These are phyloP conservation scores for Erpornis zantholeuca DNA, from an alignment of 2,113 vertebrate species.

Conservation along the genomic window DNA sequence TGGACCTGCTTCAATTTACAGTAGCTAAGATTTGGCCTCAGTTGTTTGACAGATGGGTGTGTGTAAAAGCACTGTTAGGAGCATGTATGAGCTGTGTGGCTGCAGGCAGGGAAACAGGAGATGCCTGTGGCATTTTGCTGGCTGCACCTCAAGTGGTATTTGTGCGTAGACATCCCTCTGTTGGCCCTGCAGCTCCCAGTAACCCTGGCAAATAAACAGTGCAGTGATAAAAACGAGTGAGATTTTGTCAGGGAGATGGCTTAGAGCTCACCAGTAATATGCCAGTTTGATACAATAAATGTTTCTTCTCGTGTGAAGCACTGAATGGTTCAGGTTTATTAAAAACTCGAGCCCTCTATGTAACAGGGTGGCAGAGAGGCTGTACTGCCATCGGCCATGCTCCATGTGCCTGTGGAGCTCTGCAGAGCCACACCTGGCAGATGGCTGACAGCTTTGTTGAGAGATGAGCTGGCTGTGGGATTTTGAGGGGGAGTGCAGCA, in stretches of 20 bases:
- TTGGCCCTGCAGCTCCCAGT: background rate
- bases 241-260: background rate
- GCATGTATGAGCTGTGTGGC: background rate
- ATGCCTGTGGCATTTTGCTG: background rate
- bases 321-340: background rate
- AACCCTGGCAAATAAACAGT: background rate
- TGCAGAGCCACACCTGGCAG: constrained; percentile 22
- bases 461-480: background rate
- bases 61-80: background rate
- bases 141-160: background rate
- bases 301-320: background rate
- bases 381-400: background rate
- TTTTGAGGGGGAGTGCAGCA: background rate
- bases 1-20: background rate
- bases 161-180: background rate
- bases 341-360: background rate
- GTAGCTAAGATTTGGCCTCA: background rate
- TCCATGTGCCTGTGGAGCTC: background rate
- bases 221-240: background rate
- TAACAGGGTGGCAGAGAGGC: background rate
- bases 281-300: background rate
- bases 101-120: background rate
- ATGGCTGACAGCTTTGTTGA: constrained; percentile 7
- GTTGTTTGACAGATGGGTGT: background rate
- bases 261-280: background rate